Conservation (phyloP, 2,113 vertebrate genomes). For the Chascanopsetta lugubris region DNA sequence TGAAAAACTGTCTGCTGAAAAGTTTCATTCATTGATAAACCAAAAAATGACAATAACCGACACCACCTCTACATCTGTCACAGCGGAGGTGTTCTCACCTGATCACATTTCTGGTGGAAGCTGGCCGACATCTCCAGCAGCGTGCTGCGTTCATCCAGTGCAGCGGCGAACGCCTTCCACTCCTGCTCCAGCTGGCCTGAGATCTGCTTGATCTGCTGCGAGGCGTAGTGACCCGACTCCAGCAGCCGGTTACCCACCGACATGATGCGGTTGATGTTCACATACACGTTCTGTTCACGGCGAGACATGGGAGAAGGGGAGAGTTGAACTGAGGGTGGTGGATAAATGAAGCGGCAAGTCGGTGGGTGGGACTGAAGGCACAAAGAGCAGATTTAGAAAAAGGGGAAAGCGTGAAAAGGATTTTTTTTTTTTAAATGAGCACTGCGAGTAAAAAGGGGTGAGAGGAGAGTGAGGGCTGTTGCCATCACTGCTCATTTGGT, state of each 20-base stretch:
- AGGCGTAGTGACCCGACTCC: constrained; percentile 96
- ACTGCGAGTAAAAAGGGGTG: not conserved
- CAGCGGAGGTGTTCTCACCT: constrained; percentile 77
- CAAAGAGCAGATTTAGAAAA: not conserved
- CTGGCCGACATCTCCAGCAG: constrained; percentile 96
- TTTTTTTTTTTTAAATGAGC: not conserved
- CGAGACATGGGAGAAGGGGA: not conserved
- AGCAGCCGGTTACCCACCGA: constrained; percentile 96
- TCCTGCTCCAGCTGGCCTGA: constrained; percentile 95
- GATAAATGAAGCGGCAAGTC: not conserved
- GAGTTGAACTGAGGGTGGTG: not conserved
- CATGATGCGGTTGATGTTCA: constrained; percentile 99
- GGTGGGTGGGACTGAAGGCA: not conserved
- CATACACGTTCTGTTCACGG: constrained; percentile 90
- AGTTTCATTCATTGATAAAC: not conserved
- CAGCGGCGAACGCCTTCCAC: constrained; percentile 97
- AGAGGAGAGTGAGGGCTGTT: not conserved
- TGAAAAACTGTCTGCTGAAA: no score
- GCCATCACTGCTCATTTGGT: constrained; percentile 3
- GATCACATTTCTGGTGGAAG: constrained; percentile 98
- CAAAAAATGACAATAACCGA: no score
- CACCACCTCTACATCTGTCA: not conserved
- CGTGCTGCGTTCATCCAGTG: constrained; percentile 96
- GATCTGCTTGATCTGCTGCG: constrained; percentile 98
- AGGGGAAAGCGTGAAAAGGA: not conserved